Evolutionary conservation across 2,113 vertebrate genomes (phyloP).

Genomic region (Chamaea fasciata): DNA sequence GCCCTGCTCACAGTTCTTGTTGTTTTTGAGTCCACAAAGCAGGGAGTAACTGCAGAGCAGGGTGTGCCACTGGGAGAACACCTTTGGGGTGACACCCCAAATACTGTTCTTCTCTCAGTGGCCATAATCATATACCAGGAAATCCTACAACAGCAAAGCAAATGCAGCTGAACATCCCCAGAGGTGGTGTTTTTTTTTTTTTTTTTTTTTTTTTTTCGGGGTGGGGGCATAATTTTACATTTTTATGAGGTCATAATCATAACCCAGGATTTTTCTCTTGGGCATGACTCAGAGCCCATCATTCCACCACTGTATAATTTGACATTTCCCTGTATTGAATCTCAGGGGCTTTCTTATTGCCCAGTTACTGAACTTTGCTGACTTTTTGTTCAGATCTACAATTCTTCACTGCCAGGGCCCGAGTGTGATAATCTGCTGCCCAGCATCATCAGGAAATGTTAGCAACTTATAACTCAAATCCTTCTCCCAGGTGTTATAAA

Average conservation of each 20-base stretch:
- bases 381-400: background rate
- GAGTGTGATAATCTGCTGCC: background rate
- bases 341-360: background rate
- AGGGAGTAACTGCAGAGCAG: background rate
- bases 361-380: background rate
- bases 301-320: background rate
- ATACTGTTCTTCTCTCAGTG: background rate
- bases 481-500: background rate
- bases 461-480: background rate
- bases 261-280: background rate
- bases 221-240: accelerated
- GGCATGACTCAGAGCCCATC: background rate
- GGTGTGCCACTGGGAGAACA: background rate
- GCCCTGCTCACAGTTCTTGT: background rate
- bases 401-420: background rate
- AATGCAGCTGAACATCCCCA: background rate
- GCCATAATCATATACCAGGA: background rate
- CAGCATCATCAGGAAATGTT: background rate
- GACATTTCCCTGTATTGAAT: background rate
- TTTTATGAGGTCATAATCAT: background rate
- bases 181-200: background rate
- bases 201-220: background rate
- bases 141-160: background rate
- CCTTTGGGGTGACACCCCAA: background rate
- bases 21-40: background rate